These are phyloP conservation scores for Sprattus sprattus DNA, from an alignment of 2,113 vertebrate genomes.

Conservation along the genomic window DNA sequence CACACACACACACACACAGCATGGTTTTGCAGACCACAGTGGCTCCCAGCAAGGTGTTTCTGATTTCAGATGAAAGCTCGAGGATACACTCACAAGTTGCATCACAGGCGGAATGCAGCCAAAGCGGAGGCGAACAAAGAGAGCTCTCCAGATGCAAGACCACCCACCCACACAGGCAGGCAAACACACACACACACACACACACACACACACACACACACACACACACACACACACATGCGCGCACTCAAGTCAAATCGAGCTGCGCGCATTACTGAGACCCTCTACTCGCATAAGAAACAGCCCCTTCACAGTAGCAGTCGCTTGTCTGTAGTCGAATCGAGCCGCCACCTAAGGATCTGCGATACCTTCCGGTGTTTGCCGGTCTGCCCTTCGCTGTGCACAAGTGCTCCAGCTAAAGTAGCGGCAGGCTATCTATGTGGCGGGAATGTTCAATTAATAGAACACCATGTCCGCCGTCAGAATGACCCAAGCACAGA, in stretches of 20 bases:
- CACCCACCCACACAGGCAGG: constrained; percentile 17
- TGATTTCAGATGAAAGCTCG: constrained; percentile 10
- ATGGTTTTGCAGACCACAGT: constrained; percentile 7
- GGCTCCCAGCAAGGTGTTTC: constrained; percentile 8
- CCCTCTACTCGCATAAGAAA: neutral
- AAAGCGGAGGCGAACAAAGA: constrained; percentile 17
- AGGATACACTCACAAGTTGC: neutral
- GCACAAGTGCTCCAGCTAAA: neutral
- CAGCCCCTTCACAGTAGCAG: neutral
- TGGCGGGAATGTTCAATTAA: neutral
- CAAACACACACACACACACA: neutral
- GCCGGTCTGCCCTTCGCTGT: neutral
- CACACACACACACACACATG: neutral
- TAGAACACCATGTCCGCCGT: neutral
- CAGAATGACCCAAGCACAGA: neutral
- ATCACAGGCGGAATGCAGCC: constrained; percentile 30
- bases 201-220: neutral
- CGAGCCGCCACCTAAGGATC: neutral
- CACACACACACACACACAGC: constrained; percentile 13
- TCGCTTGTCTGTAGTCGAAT: neutral
- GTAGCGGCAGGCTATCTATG: neutral
- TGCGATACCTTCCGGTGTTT: neutral
- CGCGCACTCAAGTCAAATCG: neutral
- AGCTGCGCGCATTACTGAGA: neutral
- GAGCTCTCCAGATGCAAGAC: constrained; percentile 25